Percentiles rank a stretch among this genome's conserved stretches.
phyloP scores from a whole-genome alignment of 2,888 invertebrate genomes.

The Autographa gamma region DNA sequence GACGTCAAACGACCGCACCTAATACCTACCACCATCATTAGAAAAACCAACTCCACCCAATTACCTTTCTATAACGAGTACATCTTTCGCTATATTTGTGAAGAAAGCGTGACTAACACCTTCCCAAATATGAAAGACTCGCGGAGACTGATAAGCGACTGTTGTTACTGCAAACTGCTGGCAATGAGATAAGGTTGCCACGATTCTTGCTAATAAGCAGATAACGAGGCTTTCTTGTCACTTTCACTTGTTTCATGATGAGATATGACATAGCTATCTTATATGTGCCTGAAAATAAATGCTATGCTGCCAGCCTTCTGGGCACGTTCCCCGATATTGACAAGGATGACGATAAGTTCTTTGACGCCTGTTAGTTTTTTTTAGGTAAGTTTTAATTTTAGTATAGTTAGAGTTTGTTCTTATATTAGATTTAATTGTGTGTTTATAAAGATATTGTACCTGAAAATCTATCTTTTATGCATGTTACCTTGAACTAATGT shows the following conservation, averaged over 20 bases:
- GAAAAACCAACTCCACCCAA: neutral
- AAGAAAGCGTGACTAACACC: conserved; percentile 45
- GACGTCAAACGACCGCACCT: neutral
- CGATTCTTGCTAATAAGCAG: neutral
- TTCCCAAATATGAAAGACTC: conserved; percentile 13
- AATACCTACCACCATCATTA: neutral
- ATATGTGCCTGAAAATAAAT: too few species aligned
- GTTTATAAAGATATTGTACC: too few species aligned
- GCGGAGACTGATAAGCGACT: conserved; percentile 28
- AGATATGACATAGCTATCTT: too few species aligned
- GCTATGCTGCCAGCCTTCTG: too few species aligned
- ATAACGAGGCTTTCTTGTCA: neutral
- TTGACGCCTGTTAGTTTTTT: too few species aligned
- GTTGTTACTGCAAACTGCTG: conserved; percentile 27
- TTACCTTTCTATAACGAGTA: conserved; percentile 30
- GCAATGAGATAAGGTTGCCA: conserved; percentile 23
- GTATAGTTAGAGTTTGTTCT: too few species aligned
- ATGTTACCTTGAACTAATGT: too few species aligned
- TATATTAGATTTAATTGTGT: too few species aligned
- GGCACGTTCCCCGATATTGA: too few species aligned
- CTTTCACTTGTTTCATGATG: neutral
- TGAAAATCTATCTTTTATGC: too few species aligned
- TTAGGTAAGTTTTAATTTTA: too few species aligned
- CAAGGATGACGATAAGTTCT: too few species aligned
- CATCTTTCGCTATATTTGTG: conserved; percentile 22